These are phyloP conservation scores for Oncorhynchus mykiss DNA, from an alignment of 2,113 vertebrate genomes.

Conservation along the genomic window DNA sequence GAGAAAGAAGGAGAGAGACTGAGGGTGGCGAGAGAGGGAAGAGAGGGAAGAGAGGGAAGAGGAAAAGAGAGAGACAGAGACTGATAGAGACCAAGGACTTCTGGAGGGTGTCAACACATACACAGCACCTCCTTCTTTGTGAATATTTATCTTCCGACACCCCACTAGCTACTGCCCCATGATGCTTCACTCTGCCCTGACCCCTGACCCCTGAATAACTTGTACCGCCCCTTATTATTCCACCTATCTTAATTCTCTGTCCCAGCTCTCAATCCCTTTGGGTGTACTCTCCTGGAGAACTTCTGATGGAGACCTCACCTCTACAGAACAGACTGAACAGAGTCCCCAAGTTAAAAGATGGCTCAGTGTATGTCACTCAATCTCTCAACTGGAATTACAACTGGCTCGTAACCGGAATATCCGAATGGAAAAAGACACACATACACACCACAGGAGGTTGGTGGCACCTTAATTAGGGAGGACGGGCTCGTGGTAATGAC, in stretches of 20 bases:
- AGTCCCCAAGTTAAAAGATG: background rate
- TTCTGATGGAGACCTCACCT: slow-evolving; percentile 26
- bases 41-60: slow-evolving; percentile 23
- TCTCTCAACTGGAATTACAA: slow-evolving; percentile 34
- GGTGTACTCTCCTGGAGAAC: slow-evolving; percentile 2
- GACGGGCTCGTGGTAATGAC: too few relatives aligned
- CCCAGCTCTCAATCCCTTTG: slow-evolving; percentile 2
- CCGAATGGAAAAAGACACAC: slow-evolving; percentile 10
- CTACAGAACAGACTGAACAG: slow-evolving; percentile 3
- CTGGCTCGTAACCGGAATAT: slow-evolving; percentile 41
- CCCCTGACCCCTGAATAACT: background rate
- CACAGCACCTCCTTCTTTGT: slow-evolving; percentile 37
- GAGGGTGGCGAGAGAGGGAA: slow-evolving; percentile 24
- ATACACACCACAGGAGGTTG: background rate
- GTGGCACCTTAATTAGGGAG: too few relatives aligned
- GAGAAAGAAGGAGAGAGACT: slow-evolving; percentile 33
- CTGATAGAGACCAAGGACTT: slow-evolving; percentile 46
- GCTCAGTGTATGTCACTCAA: background rate
- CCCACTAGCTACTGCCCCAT: slow-evolving; percentile 44
- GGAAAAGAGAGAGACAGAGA: slow-evolving; percentile 21
- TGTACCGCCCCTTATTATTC: background rate
- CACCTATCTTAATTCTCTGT: background rate
- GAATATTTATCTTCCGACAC: slow-evolving; percentile 70
- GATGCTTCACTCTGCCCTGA: background rate
- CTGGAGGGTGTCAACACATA: slow-evolving; percentile 40